phyloP scores from a whole-genome alignment of 1,140 invertebrate species.

The Scylla paramamosain region DNA sequence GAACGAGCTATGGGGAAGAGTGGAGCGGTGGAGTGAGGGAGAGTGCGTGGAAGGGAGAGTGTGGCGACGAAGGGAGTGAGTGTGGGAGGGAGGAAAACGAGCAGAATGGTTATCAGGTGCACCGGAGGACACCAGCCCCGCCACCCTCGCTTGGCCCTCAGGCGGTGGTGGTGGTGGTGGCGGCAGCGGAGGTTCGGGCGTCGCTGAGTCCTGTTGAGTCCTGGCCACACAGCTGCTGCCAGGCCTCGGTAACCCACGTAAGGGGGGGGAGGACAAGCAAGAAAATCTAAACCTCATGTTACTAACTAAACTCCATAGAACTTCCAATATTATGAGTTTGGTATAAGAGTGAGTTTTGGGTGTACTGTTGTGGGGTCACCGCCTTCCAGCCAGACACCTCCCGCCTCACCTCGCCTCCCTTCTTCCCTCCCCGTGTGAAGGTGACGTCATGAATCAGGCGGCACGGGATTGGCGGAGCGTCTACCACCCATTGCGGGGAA shows the following conservation, averaged over 20 bases:
- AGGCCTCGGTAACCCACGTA: not conserved
- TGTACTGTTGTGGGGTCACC: not conserved
- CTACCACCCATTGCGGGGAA: not conserved
- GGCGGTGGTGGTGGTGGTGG: not conserved
- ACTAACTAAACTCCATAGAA: too few species aligned
- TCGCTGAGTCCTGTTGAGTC: too few species aligned
- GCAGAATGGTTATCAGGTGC: too few species aligned
- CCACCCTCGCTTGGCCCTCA: not conserved
- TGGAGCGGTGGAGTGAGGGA: not conserved
- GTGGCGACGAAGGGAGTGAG: not conserved
- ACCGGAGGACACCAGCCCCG: slow-evolving; percentile 1
- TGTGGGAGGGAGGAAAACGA: not conserved
- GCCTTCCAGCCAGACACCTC: not conserved
- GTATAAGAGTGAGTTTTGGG: not conserved
- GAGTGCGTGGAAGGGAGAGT: not conserved
- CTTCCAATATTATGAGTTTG: too few species aligned
- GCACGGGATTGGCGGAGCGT: not conserved
- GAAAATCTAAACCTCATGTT: too few species aligned
- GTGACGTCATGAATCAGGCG: not conserved
- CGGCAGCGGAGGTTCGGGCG: too few species aligned
- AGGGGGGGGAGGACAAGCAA: not conserved
- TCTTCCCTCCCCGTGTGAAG: not conserved
- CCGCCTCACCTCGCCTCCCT: not conserved
- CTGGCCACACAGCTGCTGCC: too few species aligned
- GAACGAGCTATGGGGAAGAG: not conserved